phyloP scores from a whole-genome alignment of 2,797 vertebrate genomes.

The Acanthiza pusilla region DNA sequence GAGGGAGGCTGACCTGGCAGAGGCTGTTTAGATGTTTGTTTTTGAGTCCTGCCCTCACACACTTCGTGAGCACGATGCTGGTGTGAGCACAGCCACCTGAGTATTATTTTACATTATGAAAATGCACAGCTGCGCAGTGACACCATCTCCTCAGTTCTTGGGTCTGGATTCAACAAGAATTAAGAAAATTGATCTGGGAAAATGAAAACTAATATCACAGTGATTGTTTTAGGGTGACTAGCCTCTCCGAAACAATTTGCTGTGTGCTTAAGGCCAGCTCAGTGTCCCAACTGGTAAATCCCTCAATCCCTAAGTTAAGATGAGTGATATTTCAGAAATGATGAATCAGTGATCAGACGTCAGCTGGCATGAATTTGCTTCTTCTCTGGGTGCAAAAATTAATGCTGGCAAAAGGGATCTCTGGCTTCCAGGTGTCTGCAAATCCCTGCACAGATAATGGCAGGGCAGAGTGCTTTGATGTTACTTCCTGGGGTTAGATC shows the following conservation, averaged over 20 bases:
- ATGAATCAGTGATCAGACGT: not conserved
- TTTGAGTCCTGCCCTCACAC: not conserved
- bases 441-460: accelerated
- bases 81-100: not conserved
- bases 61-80: accelerated
- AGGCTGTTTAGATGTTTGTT: not conserved
- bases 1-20: not conserved
- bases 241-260: not conserved
- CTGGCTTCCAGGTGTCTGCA: not conserved
- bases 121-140: not conserved
- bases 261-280: not conserved
- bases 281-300: not conserved
- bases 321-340: not conserved
- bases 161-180: not conserved
- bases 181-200: not conserved
- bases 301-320: not conserved
- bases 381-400: not conserved
- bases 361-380: not conserved
- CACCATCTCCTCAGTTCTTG: not conserved
- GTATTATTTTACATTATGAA: not conserved
- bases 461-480: not conserved
- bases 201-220: not conserved
- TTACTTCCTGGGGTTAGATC: not conserved
- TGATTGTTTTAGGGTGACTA: not conserved
- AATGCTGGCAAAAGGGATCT: not conserved